These are phyloP conservation scores for Drosophila kohkoa DNA, from an alignment of 1,140 invertebrate genomes.

Conservation along the genomic window DNA sequence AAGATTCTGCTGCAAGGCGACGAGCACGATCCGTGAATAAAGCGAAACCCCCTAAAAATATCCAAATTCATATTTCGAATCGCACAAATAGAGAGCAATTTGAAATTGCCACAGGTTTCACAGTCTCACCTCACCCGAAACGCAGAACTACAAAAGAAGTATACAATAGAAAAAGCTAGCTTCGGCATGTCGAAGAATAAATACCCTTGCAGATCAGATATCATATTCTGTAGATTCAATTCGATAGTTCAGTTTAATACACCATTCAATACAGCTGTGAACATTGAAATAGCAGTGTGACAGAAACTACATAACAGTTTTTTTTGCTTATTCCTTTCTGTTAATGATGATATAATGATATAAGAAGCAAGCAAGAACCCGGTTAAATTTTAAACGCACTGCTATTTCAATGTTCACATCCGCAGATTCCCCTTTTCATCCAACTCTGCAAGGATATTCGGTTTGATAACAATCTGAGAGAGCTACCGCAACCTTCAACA, in stretches of 20 bases:
- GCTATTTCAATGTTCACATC: too few relatives aligned
- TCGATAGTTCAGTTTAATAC: too few relatives aligned
- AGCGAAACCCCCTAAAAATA: background rate
- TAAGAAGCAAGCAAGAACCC: too few relatives aligned
- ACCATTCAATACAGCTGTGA: too few relatives aligned
- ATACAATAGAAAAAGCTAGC: background rate
- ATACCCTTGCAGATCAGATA: background rate
- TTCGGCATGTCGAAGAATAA: background rate
- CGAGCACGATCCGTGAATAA: conserved; percentile 51
- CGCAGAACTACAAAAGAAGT: conserved; percentile 6
- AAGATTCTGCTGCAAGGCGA: conserved; percentile 45
- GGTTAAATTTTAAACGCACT: too few relatives aligned
- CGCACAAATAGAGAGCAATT: conserved; percentile 7
- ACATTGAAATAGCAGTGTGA: too few relatives aligned
- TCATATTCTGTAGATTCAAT: too few relatives aligned
- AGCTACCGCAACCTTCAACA: conserved; percentile 33
- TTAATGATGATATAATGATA: too few relatives aligned
- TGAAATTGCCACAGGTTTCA: conserved; percentile 59
- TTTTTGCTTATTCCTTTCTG: too few relatives aligned
- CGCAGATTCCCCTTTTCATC: too few relatives aligned
- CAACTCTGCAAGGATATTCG: conserved; percentile 1
- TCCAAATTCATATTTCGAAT: background rate
- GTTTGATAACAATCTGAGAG: conserved; percentile 6
- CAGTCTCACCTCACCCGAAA: conserved; percentile 18
- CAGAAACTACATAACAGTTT: too few relatives aligned